Evolutionary conservation across 2,113 vertebrate genomes (phyloP).

Genomic region (Poicephalus gulielmi): DNA sequence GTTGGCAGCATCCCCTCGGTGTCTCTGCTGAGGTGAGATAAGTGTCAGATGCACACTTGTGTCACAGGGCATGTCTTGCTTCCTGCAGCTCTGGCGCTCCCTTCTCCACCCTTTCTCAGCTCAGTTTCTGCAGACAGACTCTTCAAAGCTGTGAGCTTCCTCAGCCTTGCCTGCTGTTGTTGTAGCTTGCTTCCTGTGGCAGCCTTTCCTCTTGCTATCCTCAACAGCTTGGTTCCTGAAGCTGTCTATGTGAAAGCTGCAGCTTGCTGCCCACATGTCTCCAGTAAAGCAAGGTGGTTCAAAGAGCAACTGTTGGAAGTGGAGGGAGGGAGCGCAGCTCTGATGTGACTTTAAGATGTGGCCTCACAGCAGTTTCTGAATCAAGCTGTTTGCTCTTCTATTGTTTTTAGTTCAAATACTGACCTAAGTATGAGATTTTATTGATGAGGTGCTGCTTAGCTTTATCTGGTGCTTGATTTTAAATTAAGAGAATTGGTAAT

Average conservation of each 20-base stretch:
- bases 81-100: neutral
- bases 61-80: neutral
- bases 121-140: neutral
- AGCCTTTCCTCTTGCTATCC: neutral
- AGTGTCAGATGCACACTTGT: neutral
- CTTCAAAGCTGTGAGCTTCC: neutral
- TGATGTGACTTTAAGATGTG: neutral
- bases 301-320: neutral
- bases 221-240: neutral
- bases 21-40: neutral
- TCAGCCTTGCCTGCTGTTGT: slow-evolving; percentile 42
- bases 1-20: rapidly evolving
- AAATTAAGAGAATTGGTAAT: neutral
- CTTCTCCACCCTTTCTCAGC: neutral
- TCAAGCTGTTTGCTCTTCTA: neutral
- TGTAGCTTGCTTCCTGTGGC: slow-evolving; percentile 75
- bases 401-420: neutral
- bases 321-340: neutral
- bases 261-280: neutral
- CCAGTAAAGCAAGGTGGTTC: neutral
- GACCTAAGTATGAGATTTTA: neutral
- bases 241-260: neutral
- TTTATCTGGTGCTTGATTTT: neutral
- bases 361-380: neutral
- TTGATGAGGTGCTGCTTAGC: neutral